Evolutionary conservation across 2,888 invertebrate genomes (phyloP).

Genomic region (Nomada hirtipes): DNA sequence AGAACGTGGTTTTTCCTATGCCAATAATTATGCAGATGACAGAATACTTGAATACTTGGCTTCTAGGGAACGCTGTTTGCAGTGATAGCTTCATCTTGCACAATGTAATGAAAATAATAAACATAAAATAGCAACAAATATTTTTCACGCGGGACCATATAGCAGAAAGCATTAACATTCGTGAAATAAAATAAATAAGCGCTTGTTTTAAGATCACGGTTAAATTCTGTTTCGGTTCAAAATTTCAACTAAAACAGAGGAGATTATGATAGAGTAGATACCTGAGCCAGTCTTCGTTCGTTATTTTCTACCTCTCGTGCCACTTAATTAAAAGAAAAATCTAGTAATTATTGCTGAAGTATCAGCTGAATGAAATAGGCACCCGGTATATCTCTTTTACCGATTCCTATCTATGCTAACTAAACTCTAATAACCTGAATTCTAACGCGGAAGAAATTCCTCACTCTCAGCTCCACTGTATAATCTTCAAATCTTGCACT

Average conservation of each 20-base stretch:
- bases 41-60: neutral
- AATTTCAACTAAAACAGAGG: too few relatives aligned
- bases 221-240: too few relatives aligned
- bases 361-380: neutral
- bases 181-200: too few relatives aligned
- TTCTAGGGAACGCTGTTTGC: neutral
- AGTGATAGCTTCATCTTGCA: neutral
- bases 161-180: too few relatives aligned
- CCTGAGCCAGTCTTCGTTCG: too few relatives aligned
- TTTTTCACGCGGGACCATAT: too few relatives aligned
- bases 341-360: too few relatives aligned
- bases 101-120: neutral
- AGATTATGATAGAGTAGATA: too few relatives aligned
- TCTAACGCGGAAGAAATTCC: neutral
- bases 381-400: neutral
- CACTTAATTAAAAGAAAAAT: too few relatives aligned
- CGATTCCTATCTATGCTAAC: conserved; percentile 13
- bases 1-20: neutral
- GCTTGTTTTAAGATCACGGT: too few relatives aligned
- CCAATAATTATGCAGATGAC: conserved; percentile 11
- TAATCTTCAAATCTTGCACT: neutral
- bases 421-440: conserved; percentile 20
- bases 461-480: neutral
- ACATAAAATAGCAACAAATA: too few relatives aligned
- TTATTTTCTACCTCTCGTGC: too few relatives aligned